phyloP scores from a whole-genome alignment of 1,140 invertebrate genomes.

The Micrasema minimum region DNA sequence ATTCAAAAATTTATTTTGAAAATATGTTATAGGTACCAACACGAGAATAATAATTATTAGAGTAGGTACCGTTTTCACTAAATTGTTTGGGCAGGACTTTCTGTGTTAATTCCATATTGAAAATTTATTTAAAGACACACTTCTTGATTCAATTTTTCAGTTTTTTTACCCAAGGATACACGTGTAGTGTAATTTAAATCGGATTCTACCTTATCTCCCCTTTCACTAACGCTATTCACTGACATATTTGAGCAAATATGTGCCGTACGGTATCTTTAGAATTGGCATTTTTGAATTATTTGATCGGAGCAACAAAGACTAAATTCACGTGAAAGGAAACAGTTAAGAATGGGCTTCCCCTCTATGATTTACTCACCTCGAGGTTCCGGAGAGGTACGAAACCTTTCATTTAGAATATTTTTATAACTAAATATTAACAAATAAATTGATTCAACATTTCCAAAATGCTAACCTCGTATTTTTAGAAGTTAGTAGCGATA shows the following conservation, averaged over 20 bases:
- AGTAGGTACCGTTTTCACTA: too few relatives aligned
- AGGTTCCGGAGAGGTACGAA: conserved; percentile 4
- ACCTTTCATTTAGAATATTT: conserved; percentile 10
- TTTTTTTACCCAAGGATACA: not conserved
- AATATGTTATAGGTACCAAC: too few relatives aligned
- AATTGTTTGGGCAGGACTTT: too few relatives aligned
- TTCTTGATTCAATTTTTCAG: too few relatives aligned
- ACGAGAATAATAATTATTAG: too few relatives aligned
- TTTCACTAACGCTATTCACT: conserved; percentile 4
- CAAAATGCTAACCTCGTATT: too few relatives aligned
- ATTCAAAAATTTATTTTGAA: too few relatives aligned
- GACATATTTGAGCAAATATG: not conserved
- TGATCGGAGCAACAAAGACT: not conserved
- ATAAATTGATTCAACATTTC: too few relatives aligned
- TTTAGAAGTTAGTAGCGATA: too few relatives aligned
- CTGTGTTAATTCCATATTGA: too few relatives aligned
- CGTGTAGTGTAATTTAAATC: conserved; percentile 21
- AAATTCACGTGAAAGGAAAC: conserved; percentile 1
- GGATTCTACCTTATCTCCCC: conserved; percentile 22
- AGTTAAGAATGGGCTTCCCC: conserved; percentile 5
- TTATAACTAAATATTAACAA: too few relatives aligned
- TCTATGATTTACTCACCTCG: not conserved
- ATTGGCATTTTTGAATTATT: not conserved
- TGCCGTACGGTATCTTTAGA: not conserved
- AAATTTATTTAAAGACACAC: too few relatives aligned